Evolutionary conservation across 2,797 vertebrate genomes (phyloP), one percentile per base, ranked within the genome.

Genomic region (Phoebastria nigripes): DNA sequence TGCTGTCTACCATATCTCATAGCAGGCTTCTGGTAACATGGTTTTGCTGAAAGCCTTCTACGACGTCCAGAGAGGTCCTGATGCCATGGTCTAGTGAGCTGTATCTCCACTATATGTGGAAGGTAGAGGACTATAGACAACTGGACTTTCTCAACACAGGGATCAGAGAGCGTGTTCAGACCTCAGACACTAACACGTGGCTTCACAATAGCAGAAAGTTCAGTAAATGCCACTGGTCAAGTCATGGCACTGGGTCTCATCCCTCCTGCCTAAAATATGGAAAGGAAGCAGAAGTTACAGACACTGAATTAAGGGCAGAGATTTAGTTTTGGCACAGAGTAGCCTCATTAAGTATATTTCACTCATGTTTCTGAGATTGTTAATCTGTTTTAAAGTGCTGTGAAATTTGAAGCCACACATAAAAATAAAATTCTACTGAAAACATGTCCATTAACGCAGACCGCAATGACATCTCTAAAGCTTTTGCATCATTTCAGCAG

Each of bases 401-500:
- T 90, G 47, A 76, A 96, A 97, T 94, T 92, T 91, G 93, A 97
- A 94, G 39, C 35, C 89, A 65, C 70, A 18, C 58, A 84, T 66
- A 56, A 92, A 96, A 91, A 74, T 61, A 87, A 94, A 78, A 59
- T 71, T 96, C 69, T 69, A n/a, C 65, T 72, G 81, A 79, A 96
- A 95, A 86, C 17, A 46, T n/a, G 54, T 77, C 94, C 93, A 93
- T 90, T 94, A 94, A 89, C 59, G 44, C 19, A 94, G 81, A 76
- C 49, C 4, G 49, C 55, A 80, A 91, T 69, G 69, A 58, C 55
- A 55, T 37, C 61, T 52, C 73, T 91, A 58, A 92, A 95, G 39
- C 15, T 95, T 97, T 96, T 93, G 37, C 73, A 93, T 96, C 52
- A 74, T 95, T 95, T 95, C 69, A 94, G 49, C 77, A 88, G 56